phyloP scores from a whole-genome alignment of 2,797 vertebrate genomes.

The Anniella stebbinsi region DNA sequence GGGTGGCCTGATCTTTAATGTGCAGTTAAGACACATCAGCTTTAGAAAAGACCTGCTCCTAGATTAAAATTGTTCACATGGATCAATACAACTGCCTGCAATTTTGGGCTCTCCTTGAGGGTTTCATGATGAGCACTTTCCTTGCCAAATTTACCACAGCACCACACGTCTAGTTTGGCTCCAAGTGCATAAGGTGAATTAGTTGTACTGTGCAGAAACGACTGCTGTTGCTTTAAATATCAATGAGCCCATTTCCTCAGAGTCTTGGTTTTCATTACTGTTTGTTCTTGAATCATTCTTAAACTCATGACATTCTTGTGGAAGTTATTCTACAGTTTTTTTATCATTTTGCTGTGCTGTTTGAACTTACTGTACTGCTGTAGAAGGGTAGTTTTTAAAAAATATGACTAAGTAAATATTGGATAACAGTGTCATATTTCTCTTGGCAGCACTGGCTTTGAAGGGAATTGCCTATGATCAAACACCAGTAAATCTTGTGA shows the following conservation, averaged over 20 bases:
- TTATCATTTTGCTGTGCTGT: background rate
- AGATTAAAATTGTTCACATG: too few relatives aligned
- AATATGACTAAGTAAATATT: background rate
- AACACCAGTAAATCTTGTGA: conserved; percentile 88
- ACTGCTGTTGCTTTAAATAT: background rate
- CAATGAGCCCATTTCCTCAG: background rate
- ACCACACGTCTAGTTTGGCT: background rate
- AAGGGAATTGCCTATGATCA: conserved; percentile 93
- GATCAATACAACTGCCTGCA: too few relatives aligned
- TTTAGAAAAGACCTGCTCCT: too few relatives aligned
- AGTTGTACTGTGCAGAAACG: background rate
- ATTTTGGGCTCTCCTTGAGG: too few relatives aligned
- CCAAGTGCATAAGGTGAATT: background rate
- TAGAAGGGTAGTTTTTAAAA: background rate
- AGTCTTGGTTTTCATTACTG: background rate
- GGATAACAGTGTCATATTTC: conserved; percentile 41
- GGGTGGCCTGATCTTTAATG: too few relatives aligned
- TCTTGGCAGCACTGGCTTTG: conserved; percentile 88
- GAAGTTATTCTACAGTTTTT: background rate
- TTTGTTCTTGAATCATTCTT: background rate
- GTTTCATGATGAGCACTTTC: too few relatives aligned
- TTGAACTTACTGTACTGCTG: background rate
- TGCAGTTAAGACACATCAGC: too few relatives aligned
- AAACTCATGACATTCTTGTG: background rate
- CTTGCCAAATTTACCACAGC: too few relatives aligned